These are phyloP conservation scores for Neosilurus hyrtlii DNA, from an alignment of 2,797 vertebrate species.

Conservation along the genomic window DNA sequence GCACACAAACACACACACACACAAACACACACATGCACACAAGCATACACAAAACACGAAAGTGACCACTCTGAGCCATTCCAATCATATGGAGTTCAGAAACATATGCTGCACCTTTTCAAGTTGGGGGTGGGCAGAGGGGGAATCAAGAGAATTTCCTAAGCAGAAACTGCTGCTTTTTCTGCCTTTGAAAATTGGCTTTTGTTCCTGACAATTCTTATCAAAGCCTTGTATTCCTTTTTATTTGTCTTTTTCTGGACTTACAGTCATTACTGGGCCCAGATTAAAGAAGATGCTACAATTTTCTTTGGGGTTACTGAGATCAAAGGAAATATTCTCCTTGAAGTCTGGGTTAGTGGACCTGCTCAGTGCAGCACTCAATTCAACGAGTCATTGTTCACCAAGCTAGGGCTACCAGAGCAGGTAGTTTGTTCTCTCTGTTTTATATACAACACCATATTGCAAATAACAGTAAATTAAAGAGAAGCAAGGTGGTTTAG, in stretches of 20 bases:
- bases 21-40: no score
- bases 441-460: conserved; percentile 34
- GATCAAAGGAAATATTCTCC: conserved; percentile 86
- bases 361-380: conserved; percentile 71
- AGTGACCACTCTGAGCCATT: conserved; percentile 78
- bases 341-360: conserved; percentile 80
- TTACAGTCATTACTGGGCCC: conserved; percentile 85
- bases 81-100: conserved; percentile 77
- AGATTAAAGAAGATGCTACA: conserved; percentile 86
- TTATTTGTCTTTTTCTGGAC: conserved; percentile 87
- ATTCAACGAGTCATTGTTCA: conserved; percentile 74
- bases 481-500: conserved; percentile 22
- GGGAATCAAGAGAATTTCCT: conserved; percentile 73
- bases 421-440: conserved; percentile 59
- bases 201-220: conserved; percentile 87
- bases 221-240: conserved; percentile 88
- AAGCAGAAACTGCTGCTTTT: conserved; percentile 80
- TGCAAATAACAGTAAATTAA: conserved; percentile 45
- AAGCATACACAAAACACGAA: conserved; percentile 51
- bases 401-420: conserved; percentile 62
- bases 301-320: conserved; percentile 82
- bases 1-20: no score
- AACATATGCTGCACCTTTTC: conserved; percentile 82
- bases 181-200: conserved; percentile 84
- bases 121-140: conserved; percentile 61